Conservation (phyloP, 2,113 vertebrate genomes). For the Dipodomys ordii region DNA sequence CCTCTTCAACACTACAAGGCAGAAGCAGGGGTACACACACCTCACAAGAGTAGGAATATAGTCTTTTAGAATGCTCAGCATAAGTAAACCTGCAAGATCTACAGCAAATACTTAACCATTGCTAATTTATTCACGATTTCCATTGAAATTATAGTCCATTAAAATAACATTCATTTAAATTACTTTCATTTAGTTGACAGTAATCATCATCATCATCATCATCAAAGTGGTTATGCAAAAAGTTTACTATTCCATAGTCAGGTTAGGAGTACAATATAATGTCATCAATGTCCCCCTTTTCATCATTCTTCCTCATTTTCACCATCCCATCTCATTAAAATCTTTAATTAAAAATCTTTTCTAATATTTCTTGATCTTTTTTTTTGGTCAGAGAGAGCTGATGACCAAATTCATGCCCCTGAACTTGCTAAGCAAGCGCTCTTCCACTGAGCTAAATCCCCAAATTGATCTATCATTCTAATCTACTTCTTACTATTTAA, state of each 20-base stretch:
- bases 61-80: background rate
- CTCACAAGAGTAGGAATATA: background rate
- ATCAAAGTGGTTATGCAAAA: too few relatives aligned
- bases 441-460: too few relatives aligned
- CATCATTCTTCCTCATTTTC: too few relatives aligned
- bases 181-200: too few relatives aligned
- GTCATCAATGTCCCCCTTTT: too few relatives aligned
- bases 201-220: too few relatives aligned
- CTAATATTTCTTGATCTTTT: background rate
- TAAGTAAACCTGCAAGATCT: background rate
- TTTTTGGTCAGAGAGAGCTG: too few relatives aligned
- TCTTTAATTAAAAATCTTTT: background rate
- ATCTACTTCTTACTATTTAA: background rate
- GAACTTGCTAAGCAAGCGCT: too few relatives aligned
- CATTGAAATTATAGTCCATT: background rate
- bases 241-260: too few relatives aligned
- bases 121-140: conserved; percentile 14
- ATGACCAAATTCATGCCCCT: too few relatives aligned
- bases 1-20: background rate
- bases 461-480: too few relatives aligned
- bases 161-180: conserved; percentile 11
- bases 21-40: background rate
- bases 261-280: too few relatives aligned
- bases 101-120: background rate
- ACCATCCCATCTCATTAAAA: background rate